Evolutionary conservation across 2,888 invertebrate genomes (phyloP), one percentile per base, ranked within the genome.

Genomic region (Alsophila aescularia): DNA sequence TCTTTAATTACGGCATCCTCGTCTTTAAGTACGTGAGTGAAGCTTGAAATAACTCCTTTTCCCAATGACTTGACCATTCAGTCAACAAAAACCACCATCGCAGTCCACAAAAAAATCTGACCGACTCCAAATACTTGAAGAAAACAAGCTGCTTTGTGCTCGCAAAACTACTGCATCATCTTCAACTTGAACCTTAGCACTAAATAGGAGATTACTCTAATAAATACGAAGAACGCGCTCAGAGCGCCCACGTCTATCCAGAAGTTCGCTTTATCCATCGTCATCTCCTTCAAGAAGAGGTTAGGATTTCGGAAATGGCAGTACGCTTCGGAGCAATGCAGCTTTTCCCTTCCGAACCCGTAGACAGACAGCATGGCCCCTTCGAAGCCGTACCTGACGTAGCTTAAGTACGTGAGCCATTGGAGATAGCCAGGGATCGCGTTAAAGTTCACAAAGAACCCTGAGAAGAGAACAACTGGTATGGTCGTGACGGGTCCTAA

Each of bases 281-380:
- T 94, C 95, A 96, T 95, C 81, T 97, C 95, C 65, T 96, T 94
- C 45, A 99, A 92, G 77, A 98, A 96, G 76, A 96, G 95, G 66
- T 94, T 93, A 5, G 97, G 96, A 72, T 94, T 94, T 68, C 95
- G 94, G 85, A 95, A 97, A 74, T 96, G 96, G 87, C 97, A 97
- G 83, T 96, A 97, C 6, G 94, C 94, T 71, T 95, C 94, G 32
- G 94, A 94, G 84, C 98, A 98, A 66, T 95, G 93, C 51, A 99
- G 89, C 70, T 96, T 95, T 60, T 95, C 95, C 45, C 98, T 93
- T 64, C 95, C 94, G 79, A 95, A 95, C 14, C 98, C 98, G 79
- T 98, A 98, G n/a, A 98, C 96, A 2, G 97, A 94, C 37, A 97
- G 94, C 94, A 98, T 96, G 41, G 96, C 95, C 5, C 98, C 98